A percentile compares a stretch with the other conserved stretches of the same genome.
Conservation (phyloP, 64 coral and sea anemone genomes). For the Montipora capricornis region DNA sequence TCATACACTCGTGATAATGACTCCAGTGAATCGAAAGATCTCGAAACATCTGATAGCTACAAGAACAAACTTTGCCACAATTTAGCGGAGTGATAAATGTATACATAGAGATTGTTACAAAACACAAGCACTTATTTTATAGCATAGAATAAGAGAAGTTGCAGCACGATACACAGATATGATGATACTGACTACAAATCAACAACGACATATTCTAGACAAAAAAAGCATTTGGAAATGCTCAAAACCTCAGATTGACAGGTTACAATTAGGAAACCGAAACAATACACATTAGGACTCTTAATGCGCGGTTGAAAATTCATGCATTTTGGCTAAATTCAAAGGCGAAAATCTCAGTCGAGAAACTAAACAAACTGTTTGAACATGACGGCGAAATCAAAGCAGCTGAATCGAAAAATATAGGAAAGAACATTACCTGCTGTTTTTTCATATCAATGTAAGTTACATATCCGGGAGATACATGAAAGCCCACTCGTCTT, state of each 20-base stretch:
- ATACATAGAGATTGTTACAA: not conserved
- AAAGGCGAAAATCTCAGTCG: not conserved
- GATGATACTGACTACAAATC: not conserved
- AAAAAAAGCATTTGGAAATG: not conserved
- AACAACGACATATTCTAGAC: not conserved
- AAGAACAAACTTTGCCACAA: no score
- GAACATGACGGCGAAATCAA: not conserved
- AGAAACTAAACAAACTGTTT: not conserved
- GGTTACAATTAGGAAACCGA: not conserved
- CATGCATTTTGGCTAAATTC: not conserved
- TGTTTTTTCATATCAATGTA: constrained; percentile 76
- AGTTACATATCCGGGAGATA: constrained; percentile 82
- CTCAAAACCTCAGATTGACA: not conserved
- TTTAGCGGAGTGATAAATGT: no score
- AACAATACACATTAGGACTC: not conserved
- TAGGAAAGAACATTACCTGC: constrained; percentile 67
- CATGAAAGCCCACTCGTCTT: constrained; percentile 80
- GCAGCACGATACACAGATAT: not conserved
- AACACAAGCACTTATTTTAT: not conserved
- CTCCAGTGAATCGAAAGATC: no score
- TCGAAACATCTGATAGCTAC: no score
- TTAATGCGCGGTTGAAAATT: no score
- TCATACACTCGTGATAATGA: no score
- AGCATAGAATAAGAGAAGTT: no score
- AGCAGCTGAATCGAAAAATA: constrained; percentile 4